Evolutionary conservation across 2,113 vertebrate species (phyloP).

Genomic region (Trogon surrucura): DNA sequence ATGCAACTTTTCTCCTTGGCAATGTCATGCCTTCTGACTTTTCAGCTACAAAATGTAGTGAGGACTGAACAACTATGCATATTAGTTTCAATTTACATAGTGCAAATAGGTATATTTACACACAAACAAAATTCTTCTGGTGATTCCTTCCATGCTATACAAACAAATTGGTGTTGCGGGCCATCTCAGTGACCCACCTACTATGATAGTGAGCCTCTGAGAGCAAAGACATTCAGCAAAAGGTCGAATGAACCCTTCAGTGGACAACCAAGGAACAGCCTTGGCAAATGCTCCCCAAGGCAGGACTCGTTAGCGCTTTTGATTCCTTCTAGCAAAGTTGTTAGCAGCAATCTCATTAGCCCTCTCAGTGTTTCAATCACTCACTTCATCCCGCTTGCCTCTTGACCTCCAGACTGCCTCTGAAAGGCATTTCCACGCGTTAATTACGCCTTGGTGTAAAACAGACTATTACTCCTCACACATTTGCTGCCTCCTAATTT

Average conservation of each 20-base stretch:
- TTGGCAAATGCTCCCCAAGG: neutral
- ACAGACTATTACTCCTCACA: neutral
- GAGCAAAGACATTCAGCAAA: neutral
- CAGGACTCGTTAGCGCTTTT: neutral
- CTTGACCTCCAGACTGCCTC: neutral
- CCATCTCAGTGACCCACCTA: neutral
- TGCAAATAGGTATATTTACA: neutral
- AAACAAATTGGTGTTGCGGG: rapidly evolving
- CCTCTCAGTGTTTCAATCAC: neutral
- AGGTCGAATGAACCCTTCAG: neutral
- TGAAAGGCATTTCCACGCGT: neutral
- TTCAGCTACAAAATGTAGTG: neutral
- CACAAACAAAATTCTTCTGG: neutral
- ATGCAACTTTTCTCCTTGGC: conserved; percentile 11
- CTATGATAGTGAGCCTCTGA: neutral
- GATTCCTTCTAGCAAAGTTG: neutral
- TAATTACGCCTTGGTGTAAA: neutral
- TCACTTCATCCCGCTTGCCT: neutral
- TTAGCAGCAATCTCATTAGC: neutral
- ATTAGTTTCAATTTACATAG: neutral
- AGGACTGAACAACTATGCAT: neutral
- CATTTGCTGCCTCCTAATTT: neutral
- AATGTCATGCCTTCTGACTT: neutral
- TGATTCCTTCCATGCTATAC: neutral
- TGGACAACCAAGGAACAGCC: neutral